Percentiles rank a stretch among this genome's conserved stretches.
Evolutionary conservation across 2,797 vertebrate species (phyloP).

Genomic region (Vireo griseus): DNA sequence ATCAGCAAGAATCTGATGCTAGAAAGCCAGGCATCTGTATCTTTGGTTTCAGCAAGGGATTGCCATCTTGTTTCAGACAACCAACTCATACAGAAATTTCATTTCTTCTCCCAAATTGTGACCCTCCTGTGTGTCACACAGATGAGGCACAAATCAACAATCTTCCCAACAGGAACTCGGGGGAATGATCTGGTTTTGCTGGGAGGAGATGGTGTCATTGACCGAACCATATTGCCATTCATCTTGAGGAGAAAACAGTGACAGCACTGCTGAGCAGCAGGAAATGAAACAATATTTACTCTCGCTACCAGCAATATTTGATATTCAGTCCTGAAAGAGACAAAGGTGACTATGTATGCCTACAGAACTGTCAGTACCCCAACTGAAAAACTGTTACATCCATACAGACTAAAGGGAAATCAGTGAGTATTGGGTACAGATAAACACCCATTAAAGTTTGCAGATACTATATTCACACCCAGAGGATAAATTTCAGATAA

Average conservation of each 20-base stretch:
- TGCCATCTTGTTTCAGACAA: neutral
- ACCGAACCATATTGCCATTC: accelerated
- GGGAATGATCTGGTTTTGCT: neutral
- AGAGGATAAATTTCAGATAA: neutral
- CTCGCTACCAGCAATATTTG: neutral
- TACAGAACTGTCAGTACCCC: neutral
- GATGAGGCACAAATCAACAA: neutral
- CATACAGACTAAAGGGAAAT: neutral
- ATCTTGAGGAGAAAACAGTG: neutral
- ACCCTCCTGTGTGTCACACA: neutral
- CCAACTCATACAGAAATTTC: accelerated
- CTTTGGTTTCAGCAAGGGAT: neutral
- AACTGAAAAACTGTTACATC: neutral
- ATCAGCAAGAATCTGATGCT: neutral
- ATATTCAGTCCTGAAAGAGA: neutral
- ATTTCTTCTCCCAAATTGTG: neutral
- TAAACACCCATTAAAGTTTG: neutral
- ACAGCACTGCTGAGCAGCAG: neutral
- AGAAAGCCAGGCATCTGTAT: neutral
- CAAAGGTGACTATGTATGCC: accelerated
- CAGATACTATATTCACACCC: neutral
- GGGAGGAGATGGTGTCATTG: neutral
- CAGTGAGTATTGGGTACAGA: neutral
- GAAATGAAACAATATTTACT: neutral
- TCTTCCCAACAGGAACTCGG: neutral